Evolutionary conservation across 1,140 invertebrate genomes (phyloP), one percentile per base, ranked within the genome.

Genomic region (Apis florea): DNA sequence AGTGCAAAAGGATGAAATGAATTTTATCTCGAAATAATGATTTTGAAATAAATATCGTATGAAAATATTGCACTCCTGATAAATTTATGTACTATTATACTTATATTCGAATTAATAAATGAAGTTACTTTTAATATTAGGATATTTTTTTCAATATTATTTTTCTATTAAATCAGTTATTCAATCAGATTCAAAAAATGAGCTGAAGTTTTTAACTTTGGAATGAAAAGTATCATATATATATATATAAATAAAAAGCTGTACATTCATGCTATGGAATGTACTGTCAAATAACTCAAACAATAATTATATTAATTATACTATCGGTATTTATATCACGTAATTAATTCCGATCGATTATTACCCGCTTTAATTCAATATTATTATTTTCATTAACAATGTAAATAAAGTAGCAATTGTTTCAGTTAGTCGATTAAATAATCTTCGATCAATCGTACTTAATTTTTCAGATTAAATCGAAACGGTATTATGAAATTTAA

Each of bases 291-390:
- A 24, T 73, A 49, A 59, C n/a, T 73, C 21, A 26, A n/a, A 19
- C 40, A 73, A 15, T 73, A 73, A 73, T 73, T 61, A 61, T 73
- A 73, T 73, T 49, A 73, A 47, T 73, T 49, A 21, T 15, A 49
- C 56, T 73, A 73, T 61, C 15, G 9, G 8, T 24, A n/a, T 2
- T 61, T 49, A 49, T 61, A 73, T 49, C 56, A 6, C 24, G 6
- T 8, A 31, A 1, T 12, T 17, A 24, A 26, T 10, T 9, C 31
- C 70, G 40, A 61, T 73, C 40, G 71, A 73, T 73, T 24, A 73
- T 49, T 61, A 40, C 15, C n/a, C 40, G 40, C 13, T 61, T 56
- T 11, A n/a, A 21, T 19, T 5, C n/a, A 49, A 61, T 19, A 58
- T 72, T 47, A 24, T 49, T 15, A 13, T n/a, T 61, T 49, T n/a